Evolutionary conservation across 2,113 vertebrate species (phyloP).

Genomic region (Collichthys lucidus): DNA sequence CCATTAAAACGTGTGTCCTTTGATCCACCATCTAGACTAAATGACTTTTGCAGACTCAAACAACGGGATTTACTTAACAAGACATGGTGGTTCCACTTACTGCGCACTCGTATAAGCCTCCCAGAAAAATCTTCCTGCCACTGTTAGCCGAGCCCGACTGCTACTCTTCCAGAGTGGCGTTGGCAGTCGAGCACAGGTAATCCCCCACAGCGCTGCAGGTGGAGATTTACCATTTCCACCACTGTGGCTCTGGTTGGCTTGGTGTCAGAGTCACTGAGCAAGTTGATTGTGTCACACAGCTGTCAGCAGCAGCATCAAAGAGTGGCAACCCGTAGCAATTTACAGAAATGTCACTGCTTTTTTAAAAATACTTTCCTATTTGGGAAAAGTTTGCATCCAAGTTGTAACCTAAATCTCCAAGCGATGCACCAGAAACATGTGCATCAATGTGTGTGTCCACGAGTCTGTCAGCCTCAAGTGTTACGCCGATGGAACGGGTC

Average conservation of each 20-base stretch:
- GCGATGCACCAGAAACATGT: background rate
- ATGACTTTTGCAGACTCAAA: slow-evolving; percentile 63
- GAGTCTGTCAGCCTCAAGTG: slow-evolving; percentile 21
- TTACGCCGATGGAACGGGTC: slow-evolving; percentile 1
- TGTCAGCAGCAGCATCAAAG: slow-evolving; percentile 44
- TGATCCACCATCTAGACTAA: slow-evolving; percentile 66
- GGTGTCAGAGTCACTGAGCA: slow-evolving; percentile 28
- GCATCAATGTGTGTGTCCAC: slow-evolving; percentile 5
- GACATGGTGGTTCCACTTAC: slow-evolving; percentile 52
- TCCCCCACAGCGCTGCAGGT: slow-evolving; percentile 36
- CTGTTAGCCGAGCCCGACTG: slow-evolving; percentile 45
- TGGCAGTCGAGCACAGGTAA: slow-evolving; percentile 57
- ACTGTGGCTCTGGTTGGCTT: slow-evolving; percentile 30
- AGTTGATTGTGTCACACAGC: slow-evolving; percentile 37
- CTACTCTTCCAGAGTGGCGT: slow-evolving; percentile 31
- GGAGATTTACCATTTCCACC: slow-evolving; percentile 56
- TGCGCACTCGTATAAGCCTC: slow-evolving; percentile 54
- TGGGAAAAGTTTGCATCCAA: slow-evolving; percentile 19
- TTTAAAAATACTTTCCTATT: slow-evolving; percentile 20
- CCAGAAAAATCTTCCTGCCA: slow-evolving; percentile 38
- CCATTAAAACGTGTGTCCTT: slow-evolving; percentile 70
- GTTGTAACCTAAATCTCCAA: slow-evolving; percentile 21
- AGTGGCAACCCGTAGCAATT: slow-evolving; percentile 19
- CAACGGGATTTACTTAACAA: slow-evolving; percentile 70
- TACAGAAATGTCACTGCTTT: slow-evolving; percentile 14